Base-by-base conservation (phyloP, 2,888 invertebrate species). In the Schizotus pectinicornis region DNA sequence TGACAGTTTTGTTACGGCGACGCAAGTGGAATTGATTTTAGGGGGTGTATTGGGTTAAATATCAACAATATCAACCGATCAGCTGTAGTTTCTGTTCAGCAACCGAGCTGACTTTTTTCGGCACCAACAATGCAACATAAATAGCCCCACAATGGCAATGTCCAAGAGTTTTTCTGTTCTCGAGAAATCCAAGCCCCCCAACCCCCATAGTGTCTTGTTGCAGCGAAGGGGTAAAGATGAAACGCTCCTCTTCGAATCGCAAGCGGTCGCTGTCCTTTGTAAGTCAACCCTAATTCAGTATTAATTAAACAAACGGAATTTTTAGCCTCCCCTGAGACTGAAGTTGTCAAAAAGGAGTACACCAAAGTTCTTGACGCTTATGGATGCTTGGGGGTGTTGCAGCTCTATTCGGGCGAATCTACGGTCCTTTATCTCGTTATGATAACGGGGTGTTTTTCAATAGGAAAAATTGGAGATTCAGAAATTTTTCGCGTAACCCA, bases 401-500 rank as follows among this genome's bases (percentile, higher is more conserved):
- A 95, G 73, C 80, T 94, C 41, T 91, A 92, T 79, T 88, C 91
- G 58, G 92, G 92, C 46, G 93, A 94, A 77, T 89, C 86, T 73
- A 90, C 91, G 34, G 85, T 94, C 50, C 83, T 94, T 45, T 97
- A 95, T 74, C 85, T 99, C 54, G 94, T 98, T 6, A 86, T 98
- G 74, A 92, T 99, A 49, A 97, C 94, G 8, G 96, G 97, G 33
- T 98, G 97, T 79, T 89, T 96, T 69, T 98, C 98, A 6, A 91
- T 98, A 63, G 98, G 98, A 7, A 98, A 98, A 82, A 89, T 99
- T 39, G 90, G 90, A 41, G 95, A 96, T 72, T 89, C 92, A 0
- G 98, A 99, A 83, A 90, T 99, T 59, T 98, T 97, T 79, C 88
- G 95, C 67, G 91, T 98, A 55, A 96, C 95, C 0, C 94, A 94